phyloP scores from a whole-genome alignment of 2,113 vertebrate species.

The Zosterops borbonicus region DNA sequence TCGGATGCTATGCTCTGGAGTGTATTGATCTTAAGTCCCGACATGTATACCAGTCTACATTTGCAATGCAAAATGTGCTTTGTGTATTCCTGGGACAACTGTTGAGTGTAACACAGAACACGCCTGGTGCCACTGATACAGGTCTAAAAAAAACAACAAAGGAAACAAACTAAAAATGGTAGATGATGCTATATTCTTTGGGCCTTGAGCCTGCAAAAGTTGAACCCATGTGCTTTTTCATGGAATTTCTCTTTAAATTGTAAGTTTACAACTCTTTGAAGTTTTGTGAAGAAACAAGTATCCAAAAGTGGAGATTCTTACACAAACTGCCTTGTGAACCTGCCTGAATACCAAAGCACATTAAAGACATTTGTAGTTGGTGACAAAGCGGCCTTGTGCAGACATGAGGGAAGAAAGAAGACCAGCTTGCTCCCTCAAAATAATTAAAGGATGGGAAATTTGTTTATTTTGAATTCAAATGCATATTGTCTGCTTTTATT shows the following conservation, averaged over 20 bases:
- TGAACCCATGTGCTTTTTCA: background rate
- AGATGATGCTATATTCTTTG: background rate
- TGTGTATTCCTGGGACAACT: background rate
- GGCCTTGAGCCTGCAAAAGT: background rate
- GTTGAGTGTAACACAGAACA: background rate
- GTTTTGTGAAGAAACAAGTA: background rate
- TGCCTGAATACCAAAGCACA: background rate
- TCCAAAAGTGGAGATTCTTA: background rate
- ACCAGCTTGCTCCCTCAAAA: background rate
- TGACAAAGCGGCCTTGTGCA: background rate
- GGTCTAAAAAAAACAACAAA: background rate
- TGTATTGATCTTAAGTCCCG: background rate
- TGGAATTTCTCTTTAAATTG: accelerated
- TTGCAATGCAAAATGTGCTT: background rate
- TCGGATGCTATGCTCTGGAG: background rate
- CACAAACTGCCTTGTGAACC: background rate
- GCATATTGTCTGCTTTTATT: background rate
- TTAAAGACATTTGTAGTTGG: background rate
- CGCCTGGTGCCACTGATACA: background rate
- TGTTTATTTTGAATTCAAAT: background rate
- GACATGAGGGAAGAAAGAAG: background rate
- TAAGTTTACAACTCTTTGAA: background rate
- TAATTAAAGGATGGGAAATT: background rate
- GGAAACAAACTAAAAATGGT: background rate
- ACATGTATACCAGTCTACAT: background rate